Conservation (phyloP, 2,797 vertebrate genomes). For the Phalanger gymnotis region DNA sequence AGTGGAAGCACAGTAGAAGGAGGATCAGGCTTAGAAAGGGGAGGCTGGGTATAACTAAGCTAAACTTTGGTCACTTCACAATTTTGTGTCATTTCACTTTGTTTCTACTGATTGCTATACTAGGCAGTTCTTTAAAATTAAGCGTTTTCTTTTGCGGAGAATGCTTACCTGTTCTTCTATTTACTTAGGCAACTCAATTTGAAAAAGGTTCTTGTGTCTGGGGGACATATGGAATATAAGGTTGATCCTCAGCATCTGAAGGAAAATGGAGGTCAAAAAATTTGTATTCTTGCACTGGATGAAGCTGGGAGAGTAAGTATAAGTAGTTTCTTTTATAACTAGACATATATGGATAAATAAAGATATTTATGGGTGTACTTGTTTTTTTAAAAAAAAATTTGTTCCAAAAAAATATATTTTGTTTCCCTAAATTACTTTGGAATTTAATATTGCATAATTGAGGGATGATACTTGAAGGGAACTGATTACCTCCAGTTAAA, state of each 20-base stretch:
- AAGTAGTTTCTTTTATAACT: background rate
- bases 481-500: background rate
- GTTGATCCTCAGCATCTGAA: conserved; percentile 92
- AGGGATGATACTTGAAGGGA: conserved; percentile 28
- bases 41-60: background rate
- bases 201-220: conserved; percentile 95
- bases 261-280: conserved; percentile 92
- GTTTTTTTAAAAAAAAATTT: background rate
- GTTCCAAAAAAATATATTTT: background rate
- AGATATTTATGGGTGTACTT: background rate
- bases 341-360: background rate
- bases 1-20: background rate
- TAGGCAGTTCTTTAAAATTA: conserved; percentile 46
- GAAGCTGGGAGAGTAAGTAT: conserved; percentile 94
- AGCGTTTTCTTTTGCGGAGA: conserved; percentile 45
- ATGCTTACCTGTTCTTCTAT: conserved; percentile 61
- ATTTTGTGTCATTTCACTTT: background rate
- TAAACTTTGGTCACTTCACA: background rate
- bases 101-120: conserved; percentile 3
- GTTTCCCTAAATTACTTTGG: conserved; percentile 43
- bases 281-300: conserved; percentile 92
- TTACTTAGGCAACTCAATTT: conserved; percentile 93
- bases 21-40: background rate
- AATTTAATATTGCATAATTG: conserved; percentile 18
- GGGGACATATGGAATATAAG: conserved; percentile 93